Percentiles rank a stretch among this genome's conserved stretches.
Conservation (phyloP, 2,113 vertebrate species). For the Prietella phreatophila region DNA sequence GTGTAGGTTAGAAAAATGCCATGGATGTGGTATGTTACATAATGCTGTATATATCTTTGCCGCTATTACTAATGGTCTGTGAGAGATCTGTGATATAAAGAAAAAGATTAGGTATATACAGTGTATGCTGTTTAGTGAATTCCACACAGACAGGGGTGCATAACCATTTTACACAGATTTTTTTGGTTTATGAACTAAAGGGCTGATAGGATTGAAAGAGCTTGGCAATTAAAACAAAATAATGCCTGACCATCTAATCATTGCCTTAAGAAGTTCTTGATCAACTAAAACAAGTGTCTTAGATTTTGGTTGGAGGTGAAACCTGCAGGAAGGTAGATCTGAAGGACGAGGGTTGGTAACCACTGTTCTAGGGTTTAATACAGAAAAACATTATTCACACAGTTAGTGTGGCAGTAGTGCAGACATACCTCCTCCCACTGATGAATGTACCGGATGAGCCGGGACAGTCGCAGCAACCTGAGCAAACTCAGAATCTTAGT, state of each 20-base stretch:
- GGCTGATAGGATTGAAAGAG: conserved; percentile 14
- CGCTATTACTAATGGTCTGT: conserved; percentile 52
- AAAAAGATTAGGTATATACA: conserved; percentile 11
- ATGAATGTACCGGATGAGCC: conserved; percentile 97
- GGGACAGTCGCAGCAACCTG: conserved; percentile 88
- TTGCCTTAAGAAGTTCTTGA: too few species aligned
- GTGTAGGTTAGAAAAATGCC: conserved; percentile 42
- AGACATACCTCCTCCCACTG: conserved; percentile 96
- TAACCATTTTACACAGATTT: conserved; percentile 25
- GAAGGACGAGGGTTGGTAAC: too few species aligned
- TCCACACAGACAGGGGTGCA: conserved; percentile 6
- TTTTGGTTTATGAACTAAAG: conserved; percentile 28
- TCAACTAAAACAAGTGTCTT: too few species aligned
- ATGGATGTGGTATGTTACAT: conserved; percentile 39
- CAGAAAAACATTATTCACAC: background rate
- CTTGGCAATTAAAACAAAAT: conserved; percentile 35
- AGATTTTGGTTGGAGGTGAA: too few species aligned
- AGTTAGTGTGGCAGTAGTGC: conserved; percentile 32
- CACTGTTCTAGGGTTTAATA: background rate
- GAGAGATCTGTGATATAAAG: conserved; percentile 41
- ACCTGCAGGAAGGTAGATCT: too few species aligned
- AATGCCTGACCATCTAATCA: background rate
- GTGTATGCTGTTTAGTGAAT: conserved; percentile 8
- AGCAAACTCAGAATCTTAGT: conserved; percentile 97
- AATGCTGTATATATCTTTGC: conserved; percentile 55